Evolutionary conservation across 53 echinoderm and acorn worm genomes (phyloP), one percentile per base, ranked within the genome.

Genomic region (Holothuria leucospilota): DNA sequence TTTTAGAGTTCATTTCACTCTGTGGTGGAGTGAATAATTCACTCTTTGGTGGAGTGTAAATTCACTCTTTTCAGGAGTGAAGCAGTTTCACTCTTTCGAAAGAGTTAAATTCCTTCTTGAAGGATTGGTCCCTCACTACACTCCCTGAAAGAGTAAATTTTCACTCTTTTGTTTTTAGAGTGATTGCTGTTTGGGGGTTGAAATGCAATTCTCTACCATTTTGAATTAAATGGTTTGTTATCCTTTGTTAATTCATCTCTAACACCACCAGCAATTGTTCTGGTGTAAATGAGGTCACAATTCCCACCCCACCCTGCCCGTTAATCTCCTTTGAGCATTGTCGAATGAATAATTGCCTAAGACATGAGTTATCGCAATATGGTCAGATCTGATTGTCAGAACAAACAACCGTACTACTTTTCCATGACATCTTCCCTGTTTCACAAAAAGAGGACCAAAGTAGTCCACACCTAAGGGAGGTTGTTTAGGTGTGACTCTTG

Each of bases 391-490:
- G 20, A 82, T 29, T 11, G 69, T 40, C 24, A 88, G 49, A 88
- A 88, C 13, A 84, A 39, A 41, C 88, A 88, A 15, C 88, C 88
- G 30, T 88, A 88, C 20, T 70, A 70, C n/a, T 63, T 90, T 87
- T 11, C 87, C 82, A n/a, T 81, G 49, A 62, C 72, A 62, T 13
- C 82, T 40, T 11, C 91, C 91, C 40, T 87, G 71, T 56, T 87
- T 87, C 29, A 90, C 91, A 59, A 18, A 14, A 24, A 90, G 24
- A 0, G 87, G 91, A 20, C n/a, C n/a, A n/a, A n/a, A n/a, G n/a
- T n/a, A n/a, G n/a, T n/a, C n/a, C n/a, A n/a, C n/a, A n/a, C n/a
- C 87, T 87, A 90, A 90, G 2, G 87, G 86, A 2, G 90, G 90
- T 20, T 69, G 42, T 26, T 85, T 86, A 53, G 90, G 86, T 20